These are phyloP conservation scores for Erythrocercus mccallii DNA, from an alignment of 2,113 vertebrate genomes.

Conservation along the genomic window DNA sequence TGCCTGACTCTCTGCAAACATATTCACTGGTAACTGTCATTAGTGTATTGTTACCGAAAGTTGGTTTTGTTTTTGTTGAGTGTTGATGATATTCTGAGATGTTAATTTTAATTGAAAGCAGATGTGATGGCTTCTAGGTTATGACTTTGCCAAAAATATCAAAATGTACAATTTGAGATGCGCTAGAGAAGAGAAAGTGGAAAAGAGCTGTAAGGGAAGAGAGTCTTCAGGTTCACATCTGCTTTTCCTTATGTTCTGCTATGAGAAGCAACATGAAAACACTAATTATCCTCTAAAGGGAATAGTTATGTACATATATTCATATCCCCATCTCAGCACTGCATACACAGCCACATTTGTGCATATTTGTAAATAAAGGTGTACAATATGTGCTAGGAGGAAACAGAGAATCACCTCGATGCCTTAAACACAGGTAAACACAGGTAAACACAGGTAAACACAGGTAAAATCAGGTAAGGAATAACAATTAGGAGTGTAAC, in stretches of 20 bases:
- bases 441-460: too few relatives aligned
- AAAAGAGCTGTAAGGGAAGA: neutral
- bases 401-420: neutral
- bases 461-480: neutral
- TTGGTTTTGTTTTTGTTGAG: neutral
- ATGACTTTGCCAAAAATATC: neutral
- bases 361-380: neutral
- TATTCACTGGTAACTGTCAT: neutral
- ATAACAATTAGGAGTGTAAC: neutral
- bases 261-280: neutral
- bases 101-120: neutral
- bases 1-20: neutral
- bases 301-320: neutral
- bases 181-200: accelerated
- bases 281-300: neutral
- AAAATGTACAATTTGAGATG: neutral
- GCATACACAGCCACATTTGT: neutral
- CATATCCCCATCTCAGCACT: neutral
- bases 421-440: neutral
- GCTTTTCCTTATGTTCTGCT: conserved; percentile 13
- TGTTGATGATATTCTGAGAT: neutral
- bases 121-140: neutral
- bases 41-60: accelerated
- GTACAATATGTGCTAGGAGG: neutral
- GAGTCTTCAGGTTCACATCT: neutral